Evolutionary conservation across 1,140 invertebrate species (phyloP).

Genomic region (Sarcophaga bullata): DNA sequence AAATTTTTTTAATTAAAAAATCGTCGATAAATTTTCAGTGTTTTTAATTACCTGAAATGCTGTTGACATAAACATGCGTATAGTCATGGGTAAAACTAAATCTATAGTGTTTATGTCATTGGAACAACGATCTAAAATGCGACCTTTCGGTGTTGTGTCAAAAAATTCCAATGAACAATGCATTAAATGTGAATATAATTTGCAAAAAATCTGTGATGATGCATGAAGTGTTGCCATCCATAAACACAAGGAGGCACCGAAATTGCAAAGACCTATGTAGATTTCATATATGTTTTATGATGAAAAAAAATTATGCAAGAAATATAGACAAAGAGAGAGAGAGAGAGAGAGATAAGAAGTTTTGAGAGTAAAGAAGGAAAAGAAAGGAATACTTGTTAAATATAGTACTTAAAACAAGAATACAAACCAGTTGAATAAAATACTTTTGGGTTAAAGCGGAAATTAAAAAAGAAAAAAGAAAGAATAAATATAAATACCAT

Average conservation of each 20-base stretch:
- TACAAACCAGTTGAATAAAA: slow-evolving; percentile 29
- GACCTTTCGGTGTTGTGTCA: slow-evolving; percentile 79
- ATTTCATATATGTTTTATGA: background rate
- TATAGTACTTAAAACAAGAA: background rate
- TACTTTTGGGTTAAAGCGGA: background rate
- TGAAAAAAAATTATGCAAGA: background rate
- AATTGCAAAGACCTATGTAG: slow-evolving; percentile 58
- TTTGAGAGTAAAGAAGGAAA: background rate
- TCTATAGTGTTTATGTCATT: slow-evolving; percentile 79
- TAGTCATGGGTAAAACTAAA: slow-evolving; percentile 66
- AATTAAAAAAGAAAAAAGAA: slow-evolving; percentile 41
- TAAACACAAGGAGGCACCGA: slow-evolving; percentile 69
- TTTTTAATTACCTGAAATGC: slow-evolving; percentile 55
- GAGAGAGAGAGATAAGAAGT: background rate
- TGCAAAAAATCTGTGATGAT: slow-evolving; percentile 57
- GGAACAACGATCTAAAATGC: slow-evolving; percentile 79
- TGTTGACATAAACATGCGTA: slow-evolving; percentile 58
- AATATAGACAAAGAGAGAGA: slow-evolving; percentile 16
- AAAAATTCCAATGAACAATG: slow-evolving; percentile 79
- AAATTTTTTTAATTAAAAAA: background rate
- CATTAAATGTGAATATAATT: slow-evolving; percentile 71
- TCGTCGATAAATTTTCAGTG: background rate
- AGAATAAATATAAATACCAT: slow-evolving; percentile 72
- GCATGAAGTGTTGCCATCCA: slow-evolving; percentile 73
- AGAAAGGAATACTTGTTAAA: slow-evolving; percentile 5